Conservation (phyloP, 2,888 invertebrate species). For the Brenthis daphne region DNA sequence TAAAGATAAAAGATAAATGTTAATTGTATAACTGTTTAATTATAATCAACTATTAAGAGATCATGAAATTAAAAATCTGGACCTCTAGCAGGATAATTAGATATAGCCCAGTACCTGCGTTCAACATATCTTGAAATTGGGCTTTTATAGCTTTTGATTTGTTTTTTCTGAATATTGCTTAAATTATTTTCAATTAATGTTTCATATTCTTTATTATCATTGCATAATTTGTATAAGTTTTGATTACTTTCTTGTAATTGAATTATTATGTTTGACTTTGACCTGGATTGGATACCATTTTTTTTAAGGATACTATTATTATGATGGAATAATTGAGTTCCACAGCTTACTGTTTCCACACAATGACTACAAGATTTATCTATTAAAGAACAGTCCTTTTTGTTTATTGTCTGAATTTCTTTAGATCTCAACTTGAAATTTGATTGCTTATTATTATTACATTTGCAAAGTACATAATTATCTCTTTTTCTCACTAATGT, state of each 20-base stretch:
- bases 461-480: constrained; percentile 48
- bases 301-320: constrained; percentile 25
- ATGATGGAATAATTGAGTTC: constrained; percentile 40
- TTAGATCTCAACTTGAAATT: constrained; percentile 45
- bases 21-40: neutral
- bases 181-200: constrained; percentile 4
- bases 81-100: constrained; percentile 53
- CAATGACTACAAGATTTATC: constrained; percentile 57
- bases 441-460: constrained; percentile 37
- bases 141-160: constrained; percentile 12
- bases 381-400: constrained; percentile 35
- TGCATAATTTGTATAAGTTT: constrained; percentile 2
- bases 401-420: constrained; percentile 49
- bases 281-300: constrained; percentile 13
- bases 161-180: constrained; percentile 6
- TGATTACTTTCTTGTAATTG: constrained; percentile 17
- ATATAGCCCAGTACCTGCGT: constrained; percentile 62
- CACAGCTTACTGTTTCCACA: constrained; percentile 36
- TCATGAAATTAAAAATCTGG: constrained; percentile 61
- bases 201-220: neutral
- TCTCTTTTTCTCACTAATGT: constrained; percentile 56
- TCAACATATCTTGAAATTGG: constrained; percentile 35
- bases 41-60: neutral
- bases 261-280: constrained; percentile 25
- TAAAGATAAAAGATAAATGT: neutral